phyloP scores from a whole-genome alignment of 2,797 vertebrate species.

The Austrolebias charrua region DNA sequence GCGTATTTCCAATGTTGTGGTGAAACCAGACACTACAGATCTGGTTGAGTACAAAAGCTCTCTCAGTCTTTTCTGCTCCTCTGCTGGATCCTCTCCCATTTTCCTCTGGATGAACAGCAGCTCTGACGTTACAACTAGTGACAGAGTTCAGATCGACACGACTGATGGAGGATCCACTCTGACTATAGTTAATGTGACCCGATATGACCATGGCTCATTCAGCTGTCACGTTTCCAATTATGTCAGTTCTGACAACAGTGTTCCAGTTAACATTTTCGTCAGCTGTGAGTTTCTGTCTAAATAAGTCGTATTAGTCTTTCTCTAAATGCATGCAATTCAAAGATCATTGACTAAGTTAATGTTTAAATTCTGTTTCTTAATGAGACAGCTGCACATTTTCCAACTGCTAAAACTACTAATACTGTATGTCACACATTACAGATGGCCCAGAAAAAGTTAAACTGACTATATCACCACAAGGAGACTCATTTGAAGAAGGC shows the following conservation, averaged over 20 bases:
- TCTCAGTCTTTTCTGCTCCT: conserved; percentile 56
- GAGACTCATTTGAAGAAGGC: conserved; percentile 16
- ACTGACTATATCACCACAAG: neutral
- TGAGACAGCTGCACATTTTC: neutral
- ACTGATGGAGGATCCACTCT: conserved; percentile 43
- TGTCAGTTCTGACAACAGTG: conserved; percentile 44
- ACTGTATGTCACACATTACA: conserved; percentile 8
- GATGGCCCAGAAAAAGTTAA: conserved; percentile 52
- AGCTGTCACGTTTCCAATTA: conserved; percentile 49
- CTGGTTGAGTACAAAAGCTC: conserved; percentile 7
- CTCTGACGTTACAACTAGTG: conserved; percentile 44
- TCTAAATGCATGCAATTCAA: neutral
- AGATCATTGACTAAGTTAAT: too few relatives aligned
- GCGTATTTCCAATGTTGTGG: conserved; percentile 46
- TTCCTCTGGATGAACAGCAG: conserved; percentile 70
- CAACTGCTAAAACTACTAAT: neutral
- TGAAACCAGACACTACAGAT: neutral
- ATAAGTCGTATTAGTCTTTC: neutral
- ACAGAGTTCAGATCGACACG: conserved; percentile 35
- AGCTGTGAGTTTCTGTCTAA: neutral
- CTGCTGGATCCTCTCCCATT: conserved; percentile 48
- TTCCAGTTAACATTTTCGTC: conserved; percentile 10
- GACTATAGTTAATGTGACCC: conserved; percentile 41
- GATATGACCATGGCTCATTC: conserved; percentile 63
- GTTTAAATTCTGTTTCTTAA: conserved; percentile 25